Percentiles rank a stretch among this genome's conserved stretches.
Evolutionary conservation across 2,888 invertebrate genomes (phyloP).

Genomic region (Nomada ruficornis): DNA sequence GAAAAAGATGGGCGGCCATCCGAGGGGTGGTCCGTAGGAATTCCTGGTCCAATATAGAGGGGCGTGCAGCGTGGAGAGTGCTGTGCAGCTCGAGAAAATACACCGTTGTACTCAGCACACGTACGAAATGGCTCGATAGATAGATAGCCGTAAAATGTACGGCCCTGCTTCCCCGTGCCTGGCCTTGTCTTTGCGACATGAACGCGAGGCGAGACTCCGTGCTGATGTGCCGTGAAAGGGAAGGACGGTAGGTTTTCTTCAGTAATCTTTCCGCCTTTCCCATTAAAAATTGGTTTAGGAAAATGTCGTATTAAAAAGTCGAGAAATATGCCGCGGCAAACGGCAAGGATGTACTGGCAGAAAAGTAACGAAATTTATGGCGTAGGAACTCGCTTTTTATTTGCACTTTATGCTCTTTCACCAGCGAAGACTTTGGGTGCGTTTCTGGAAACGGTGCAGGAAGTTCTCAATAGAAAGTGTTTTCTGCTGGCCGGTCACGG

Average conservation of each 20-base stretch:
- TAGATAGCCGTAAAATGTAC: constrained; percentile 75
- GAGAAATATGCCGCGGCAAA: too few relatives aligned
- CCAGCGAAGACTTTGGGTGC: too few relatives aligned
- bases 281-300: not conserved
- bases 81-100: constrained; percentile 50
- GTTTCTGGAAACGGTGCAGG: too few relatives aligned
- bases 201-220: too few relatives aligned
- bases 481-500: too few relatives aligned
- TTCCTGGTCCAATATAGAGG: constrained; percentile 63
- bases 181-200: constrained; percentile 1
- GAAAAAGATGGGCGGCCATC: constrained; percentile 57
- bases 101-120: constrained; percentile 75
- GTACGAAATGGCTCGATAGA: constrained; percentile 79
- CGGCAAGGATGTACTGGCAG: too few relatives aligned
- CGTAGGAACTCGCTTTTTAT: too few relatives aligned
- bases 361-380: too few relatives aligned
- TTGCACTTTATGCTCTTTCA: too few relatives aligned
- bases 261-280: not conserved
- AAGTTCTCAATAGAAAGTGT: too few relatives aligned
- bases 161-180: constrained; percentile 32
- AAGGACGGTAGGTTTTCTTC: not conserved
- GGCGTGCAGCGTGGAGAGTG: constrained; percentile 42
- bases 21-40: constrained; percentile 64
- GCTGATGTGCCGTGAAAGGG: too few relatives aligned
- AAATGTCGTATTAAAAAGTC: too few relatives aligned